Evolutionary conservation across 2,113 vertebrate species (phyloP).

Genomic region (Phasianus colchicus): DNA sequence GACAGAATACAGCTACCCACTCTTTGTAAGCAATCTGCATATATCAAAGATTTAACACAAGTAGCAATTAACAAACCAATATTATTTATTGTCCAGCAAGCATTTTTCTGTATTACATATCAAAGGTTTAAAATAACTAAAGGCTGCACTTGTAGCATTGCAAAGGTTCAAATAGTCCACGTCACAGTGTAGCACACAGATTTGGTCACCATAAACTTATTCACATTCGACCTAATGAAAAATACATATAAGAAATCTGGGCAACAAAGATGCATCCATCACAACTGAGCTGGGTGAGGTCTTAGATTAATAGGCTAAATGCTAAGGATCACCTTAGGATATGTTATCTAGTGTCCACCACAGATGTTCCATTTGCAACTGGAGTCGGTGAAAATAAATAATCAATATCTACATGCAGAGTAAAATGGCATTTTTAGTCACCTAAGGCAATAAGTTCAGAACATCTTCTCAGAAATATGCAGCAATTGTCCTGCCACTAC

Average conservation of each 20-base stretch:
- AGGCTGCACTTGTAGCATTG: background rate
- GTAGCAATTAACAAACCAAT: background rate
- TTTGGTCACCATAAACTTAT: background rate
- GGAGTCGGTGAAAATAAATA: background rate
- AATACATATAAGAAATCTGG: accelerated
- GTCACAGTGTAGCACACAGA: background rate
- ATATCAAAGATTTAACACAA: background rate
- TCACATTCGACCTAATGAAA: background rate
- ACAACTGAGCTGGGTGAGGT: background rate
- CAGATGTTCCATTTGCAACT: background rate
- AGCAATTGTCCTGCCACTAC: background rate
- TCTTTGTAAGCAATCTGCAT: background rate
- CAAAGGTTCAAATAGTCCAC: background rate
- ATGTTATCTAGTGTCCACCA: background rate
- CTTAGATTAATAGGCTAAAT: background rate
- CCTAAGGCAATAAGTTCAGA: conserved; percentile 20
- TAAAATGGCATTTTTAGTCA: conserved; percentile 28
- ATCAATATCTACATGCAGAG: background rate
- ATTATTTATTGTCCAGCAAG: background rate
- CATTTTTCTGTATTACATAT: background rate
- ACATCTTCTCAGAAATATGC: background rate
- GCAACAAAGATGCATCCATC: background rate
- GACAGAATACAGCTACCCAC: conserved; percentile 1
- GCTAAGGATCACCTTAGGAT: background rate
- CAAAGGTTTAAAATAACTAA: background rate